These are phyloP conservation scores for Physocephala rufipes DNA, from an alignment of 2,888 invertebrate species.

Conservation along the genomic window DNA sequence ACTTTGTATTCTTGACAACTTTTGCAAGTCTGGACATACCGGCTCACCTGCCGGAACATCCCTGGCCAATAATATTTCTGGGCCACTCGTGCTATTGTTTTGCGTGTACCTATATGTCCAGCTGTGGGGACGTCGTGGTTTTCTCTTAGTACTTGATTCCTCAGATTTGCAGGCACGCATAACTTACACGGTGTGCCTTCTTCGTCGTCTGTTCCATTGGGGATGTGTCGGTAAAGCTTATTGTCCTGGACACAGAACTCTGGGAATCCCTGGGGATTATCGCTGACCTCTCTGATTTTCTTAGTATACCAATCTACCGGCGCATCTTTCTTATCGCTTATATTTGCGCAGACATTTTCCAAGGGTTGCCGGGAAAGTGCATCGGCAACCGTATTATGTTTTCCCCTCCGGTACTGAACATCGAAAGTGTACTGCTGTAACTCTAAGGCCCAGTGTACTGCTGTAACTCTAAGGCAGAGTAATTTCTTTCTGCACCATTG, in stretches of 20 bases:
- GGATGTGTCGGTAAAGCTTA: conserved; percentile 26
- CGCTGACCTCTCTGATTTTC: background rate
- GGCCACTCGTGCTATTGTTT: conserved; percentile 9
- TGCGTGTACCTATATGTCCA: conserved; percentile 38
- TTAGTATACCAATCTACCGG: background rate
- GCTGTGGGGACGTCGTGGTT: conserved; percentile 37
- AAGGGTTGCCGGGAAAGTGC: background rate
- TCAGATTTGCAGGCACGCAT: background rate
- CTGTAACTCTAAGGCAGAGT: background rate
- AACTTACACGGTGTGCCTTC: background rate
- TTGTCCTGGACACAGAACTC: background rate
- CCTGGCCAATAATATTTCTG: conserved; percentile 6
- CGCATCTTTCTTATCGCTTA: background rate
- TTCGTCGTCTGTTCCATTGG: background rate
- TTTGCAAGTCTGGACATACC: background rate
- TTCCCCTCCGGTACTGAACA: background rate
- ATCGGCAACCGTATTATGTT: background rate
- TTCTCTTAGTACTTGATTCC: conserved; percentile 22
- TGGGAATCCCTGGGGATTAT: background rate
- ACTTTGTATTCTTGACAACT: background rate
- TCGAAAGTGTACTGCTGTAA: background rate
- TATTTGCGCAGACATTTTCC: background rate
- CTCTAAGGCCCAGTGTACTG: background rate
- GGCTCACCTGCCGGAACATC: background rate
- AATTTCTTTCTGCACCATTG: background rate